These are phyloP conservation scores for Ptychochromis oligacanthus DNA, from an alignment of 2,113 vertebrate species.

Conservation along the genomic window DNA sequence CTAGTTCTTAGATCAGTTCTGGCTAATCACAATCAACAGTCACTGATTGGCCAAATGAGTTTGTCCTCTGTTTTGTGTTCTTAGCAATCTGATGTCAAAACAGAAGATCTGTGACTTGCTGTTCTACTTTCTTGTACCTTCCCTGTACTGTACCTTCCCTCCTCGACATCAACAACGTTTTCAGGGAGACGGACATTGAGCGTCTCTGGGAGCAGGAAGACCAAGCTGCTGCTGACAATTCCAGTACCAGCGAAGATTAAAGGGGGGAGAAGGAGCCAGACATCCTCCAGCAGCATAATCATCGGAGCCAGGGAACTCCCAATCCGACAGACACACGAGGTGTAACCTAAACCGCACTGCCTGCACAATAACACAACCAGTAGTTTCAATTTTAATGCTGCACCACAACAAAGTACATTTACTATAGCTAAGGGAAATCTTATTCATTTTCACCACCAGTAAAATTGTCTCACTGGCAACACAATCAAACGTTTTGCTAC, in stretches of 20 bases:
- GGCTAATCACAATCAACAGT: too few relatives aligned
- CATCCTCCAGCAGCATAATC: slow-evolving; percentile 71
- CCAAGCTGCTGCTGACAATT: slow-evolving; percentile 64
- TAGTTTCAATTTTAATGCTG: neutral
- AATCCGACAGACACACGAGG: slow-evolving; percentile 67
- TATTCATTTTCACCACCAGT: neutral
- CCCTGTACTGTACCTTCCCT: slow-evolving; percentile 62
- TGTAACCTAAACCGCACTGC: slow-evolving; percentile 75
- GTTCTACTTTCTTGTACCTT: neutral
- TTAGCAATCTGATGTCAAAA: too few relatives aligned
- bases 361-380: slow-evolving; percentile 37
- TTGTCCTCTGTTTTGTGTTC: too few relatives aligned
- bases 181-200: slow-evolving; percentile 69
- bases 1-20: too few relatives aligned
- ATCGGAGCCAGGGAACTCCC: slow-evolving; percentile 74
- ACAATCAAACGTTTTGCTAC: neutral
- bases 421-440: neutral
- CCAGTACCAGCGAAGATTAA: slow-evolving; percentile 66
- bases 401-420: neutral
- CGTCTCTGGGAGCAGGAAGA: slow-evolving; percentile 77
- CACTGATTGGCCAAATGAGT: too few relatives aligned
- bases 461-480: neutral
- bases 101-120: neutral
- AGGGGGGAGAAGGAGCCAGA: slow-evolving; percentile 62
- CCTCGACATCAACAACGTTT: slow-evolving; percentile 68